A percentile compares a stretch with the other conserved stretches of the same genome.
phyloP scores from a whole-genome alignment of 2,113 vertebrate genomes.

The Chrysochloris asiatica region DNA sequence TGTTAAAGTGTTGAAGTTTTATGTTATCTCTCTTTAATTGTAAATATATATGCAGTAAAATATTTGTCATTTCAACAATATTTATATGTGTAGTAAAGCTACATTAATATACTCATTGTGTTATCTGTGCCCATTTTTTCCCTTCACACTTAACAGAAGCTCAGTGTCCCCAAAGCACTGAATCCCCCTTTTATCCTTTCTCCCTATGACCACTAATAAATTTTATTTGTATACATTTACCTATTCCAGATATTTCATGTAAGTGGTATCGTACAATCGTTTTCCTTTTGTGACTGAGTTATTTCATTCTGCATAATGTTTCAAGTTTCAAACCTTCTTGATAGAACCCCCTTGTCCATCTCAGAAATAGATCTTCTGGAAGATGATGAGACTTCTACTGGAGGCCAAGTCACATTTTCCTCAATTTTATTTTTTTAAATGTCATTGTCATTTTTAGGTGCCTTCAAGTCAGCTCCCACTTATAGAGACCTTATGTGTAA shows the following conservation, averaged over 20 bases:
- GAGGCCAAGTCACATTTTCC: not conserved
- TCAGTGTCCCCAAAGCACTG: not conserved
- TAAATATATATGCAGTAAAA: not conserved
- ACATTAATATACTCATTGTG: not conserved
- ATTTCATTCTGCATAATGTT: not conserved
- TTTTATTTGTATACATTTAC: not conserved
- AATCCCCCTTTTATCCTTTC: not conserved
- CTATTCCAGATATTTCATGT: not conserved
- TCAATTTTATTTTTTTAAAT: not conserved
- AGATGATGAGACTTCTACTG: not conserved
- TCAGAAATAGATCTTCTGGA: not conserved
- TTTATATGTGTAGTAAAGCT: not conserved
- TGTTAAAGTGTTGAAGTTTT: no score
- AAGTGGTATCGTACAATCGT: not conserved
- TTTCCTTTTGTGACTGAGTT: not conserved
- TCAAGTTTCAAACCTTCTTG: not conserved
- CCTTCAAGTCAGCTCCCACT: no score
- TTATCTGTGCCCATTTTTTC: not conserved
- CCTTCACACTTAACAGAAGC: not conserved
- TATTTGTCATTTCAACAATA: not conserved
- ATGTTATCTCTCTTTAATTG: not conserved
- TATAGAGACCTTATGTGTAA: no score
- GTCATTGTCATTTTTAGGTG: no score
- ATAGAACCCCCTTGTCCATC: not conserved
- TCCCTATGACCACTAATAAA: not conserved